Percentiles rank a stretch among this genome's conserved stretches.
Evolutionary conservation across 2,888 invertebrate genomes (phyloP).

Genomic region (Cecidostiba fungosa): DNA sequence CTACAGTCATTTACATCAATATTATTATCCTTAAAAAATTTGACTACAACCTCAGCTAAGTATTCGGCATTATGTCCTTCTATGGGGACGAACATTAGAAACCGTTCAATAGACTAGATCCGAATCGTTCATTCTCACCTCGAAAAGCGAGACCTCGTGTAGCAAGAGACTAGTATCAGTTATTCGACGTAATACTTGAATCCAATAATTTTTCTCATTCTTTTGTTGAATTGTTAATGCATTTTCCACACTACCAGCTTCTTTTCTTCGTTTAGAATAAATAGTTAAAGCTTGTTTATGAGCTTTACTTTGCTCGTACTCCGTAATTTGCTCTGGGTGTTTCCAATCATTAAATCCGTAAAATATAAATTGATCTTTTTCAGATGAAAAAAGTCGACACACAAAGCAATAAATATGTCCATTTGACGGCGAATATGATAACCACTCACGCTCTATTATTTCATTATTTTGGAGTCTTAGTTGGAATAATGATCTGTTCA

Average conservation of each 20-base stretch:
- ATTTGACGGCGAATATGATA: too few species aligned
- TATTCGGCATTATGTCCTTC: too few species aligned
- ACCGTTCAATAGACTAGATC: too few species aligned
- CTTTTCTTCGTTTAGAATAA: neutral
- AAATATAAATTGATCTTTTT: conserved; percentile 9
- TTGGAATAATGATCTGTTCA: neutral
- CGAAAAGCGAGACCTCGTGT: too few species aligned
- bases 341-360: conserved; percentile 14
- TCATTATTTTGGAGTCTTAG: neutral
- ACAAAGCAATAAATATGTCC: neutral
- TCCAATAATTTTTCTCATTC: neutral
- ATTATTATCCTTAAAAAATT: too few species aligned
- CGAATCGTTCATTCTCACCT: too few species aligned
- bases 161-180: neutral
- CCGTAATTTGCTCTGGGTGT: neutral
- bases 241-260: neutral
- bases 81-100: too few species aligned
- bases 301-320: neutral
- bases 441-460: neutral
- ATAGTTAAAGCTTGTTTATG: neutral
- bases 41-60: too few species aligned
- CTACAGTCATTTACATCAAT: too few species aligned
- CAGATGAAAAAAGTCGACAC: neutral
- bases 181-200: neutral
- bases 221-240: neutral